Base-by-base conservation (phyloP, 2,888 invertebrate species). In the Patella caerulea region DNA sequence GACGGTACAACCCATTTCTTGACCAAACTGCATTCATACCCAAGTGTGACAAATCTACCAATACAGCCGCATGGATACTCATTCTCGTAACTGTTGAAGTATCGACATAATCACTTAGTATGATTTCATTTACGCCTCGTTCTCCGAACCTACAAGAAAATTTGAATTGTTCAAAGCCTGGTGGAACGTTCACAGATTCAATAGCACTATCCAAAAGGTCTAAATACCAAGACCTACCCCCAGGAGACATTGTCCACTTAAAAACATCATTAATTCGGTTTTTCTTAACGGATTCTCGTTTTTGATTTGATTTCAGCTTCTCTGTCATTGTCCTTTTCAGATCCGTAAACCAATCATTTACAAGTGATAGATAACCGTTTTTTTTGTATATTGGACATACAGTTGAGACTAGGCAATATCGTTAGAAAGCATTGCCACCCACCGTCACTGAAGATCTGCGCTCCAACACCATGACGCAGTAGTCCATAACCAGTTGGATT, bases 11-110 rank as follows among this genome's bases (percentile, higher is more conserved):
- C 19, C 59, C 59, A 59, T 59, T 59, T 59, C 59, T 17, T 19
- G 59, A 17, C 59, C 59, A 59, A 59, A 59, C 59, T 59, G 59
- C 59, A 59, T 59, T 59, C 59, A 59, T 59, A 19, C 59, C n/a
- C 59, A 59, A 2, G 11, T 4, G 59, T 59, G 59, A 59, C 59
- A 59, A 59, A 19, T 59, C 59, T 59, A 59, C n/a, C 19, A 59
- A 59, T 59, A 59, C 59, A 59, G 59, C 59, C 2, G 59, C 59
- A 59, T 59, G 59, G 59, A 59, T 59, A 59, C n/a, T n/a, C 59
- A 59, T 59, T 59, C 59, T 59, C 19, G 17, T 59, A 19, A 59
- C 59, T n/a, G 59, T 59, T 59, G 59, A n/a, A 12, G 19, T 59
- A 59, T 59, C 59, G 17, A 59, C 19, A 59, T 59, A 59, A 59